Evolutionary conservation across 2,888 invertebrate genomes (phyloP), one percentile per base, ranked within the genome.

Genomic region (Drosophila atroscutellata): DNA sequence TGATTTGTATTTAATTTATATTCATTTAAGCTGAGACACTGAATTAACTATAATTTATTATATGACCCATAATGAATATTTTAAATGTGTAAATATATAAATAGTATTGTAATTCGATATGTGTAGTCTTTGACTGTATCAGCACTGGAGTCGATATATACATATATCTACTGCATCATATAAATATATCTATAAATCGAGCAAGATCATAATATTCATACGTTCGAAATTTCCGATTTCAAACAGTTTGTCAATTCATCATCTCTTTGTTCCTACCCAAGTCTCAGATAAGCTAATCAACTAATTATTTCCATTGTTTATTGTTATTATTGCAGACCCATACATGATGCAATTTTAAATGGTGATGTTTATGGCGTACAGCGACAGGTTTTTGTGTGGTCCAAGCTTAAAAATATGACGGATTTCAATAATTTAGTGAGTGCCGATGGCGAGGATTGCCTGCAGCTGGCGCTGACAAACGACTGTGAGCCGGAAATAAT

Each of bases 391-490:
- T 83, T 71, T 26, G 86, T 86, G 11, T 91, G 86, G 86, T 30
- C 60, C 7, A 76, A 80, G 30, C 34, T 81, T 13, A 77, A 70
- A 30, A 13, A 42, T 1, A 58, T 71, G 0, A 13, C 45, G 1
- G 80, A 91, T 50, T 64, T 91, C 9, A 91, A 91, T 63, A 73
- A 77, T 1, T 34, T 92, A 9, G 45, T 90, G 0, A 91, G 79
- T 7, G 70, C 57, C 2, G 83, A 89, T 24, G 89, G 83, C 15
- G 91, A 92, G 76, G 91, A 91, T 64, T 91, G 91, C 36, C 60
- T 91, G 8, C 83, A 91, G 60, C 52, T 91, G 28, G 91, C 93
- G 0, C 49, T 93, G 5, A 76, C 76, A 7, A 80, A 89, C 8
- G 85, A 92, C 54, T 80, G 87, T 26, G 77, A 75, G 3, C 72